Evolutionary conservation across 2,113 vertebrate genomes (phyloP).

Genomic region (Raphicerus campestris): DNA sequence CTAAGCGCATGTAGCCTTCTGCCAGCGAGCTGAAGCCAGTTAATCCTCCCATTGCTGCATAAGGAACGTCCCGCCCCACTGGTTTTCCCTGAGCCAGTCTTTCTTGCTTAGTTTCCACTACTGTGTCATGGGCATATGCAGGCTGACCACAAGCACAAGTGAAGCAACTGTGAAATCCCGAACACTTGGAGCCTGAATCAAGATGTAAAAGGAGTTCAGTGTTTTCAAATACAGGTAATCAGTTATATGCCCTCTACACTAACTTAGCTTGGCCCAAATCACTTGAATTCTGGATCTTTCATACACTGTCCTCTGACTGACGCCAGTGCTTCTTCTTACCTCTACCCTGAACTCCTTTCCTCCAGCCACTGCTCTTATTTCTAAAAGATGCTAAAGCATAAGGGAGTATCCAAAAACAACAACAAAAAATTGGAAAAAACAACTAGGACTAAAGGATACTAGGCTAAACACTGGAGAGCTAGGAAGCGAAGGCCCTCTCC

Average conservation of each 20-base stretch:
- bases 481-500: not conserved
- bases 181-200: constrained; percentile 85
- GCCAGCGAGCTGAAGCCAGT: constrained; percentile 91
- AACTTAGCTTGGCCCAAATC: not conserved
- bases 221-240: not conserved
- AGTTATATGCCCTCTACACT: not conserved
- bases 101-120: constrained; percentile 90
- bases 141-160: constrained; percentile 91
- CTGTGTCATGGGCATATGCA: constrained; percentile 84
- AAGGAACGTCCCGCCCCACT: constrained; percentile 86
- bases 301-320: not conserved
- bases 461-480: not conserved
- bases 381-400: not conserved
- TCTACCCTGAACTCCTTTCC: not conserved
- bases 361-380: not conserved
- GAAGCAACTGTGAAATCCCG: constrained; percentile 87
- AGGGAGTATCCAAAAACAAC: not conserved
- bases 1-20: constrained; percentile 88
- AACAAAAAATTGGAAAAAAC: not conserved
- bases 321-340: not conserved
- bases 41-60: constrained; percentile 91
- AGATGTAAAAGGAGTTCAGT: not conserved
- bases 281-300: not conserved
- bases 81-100: constrained; percentile 85
- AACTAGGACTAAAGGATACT: not conserved